A percentile compares a stretch with the other conserved stretches of the same genome.
Conservation (phyloP, 64 coral and sea anemone genomes). For the Pachyseris speciosa region DNA sequence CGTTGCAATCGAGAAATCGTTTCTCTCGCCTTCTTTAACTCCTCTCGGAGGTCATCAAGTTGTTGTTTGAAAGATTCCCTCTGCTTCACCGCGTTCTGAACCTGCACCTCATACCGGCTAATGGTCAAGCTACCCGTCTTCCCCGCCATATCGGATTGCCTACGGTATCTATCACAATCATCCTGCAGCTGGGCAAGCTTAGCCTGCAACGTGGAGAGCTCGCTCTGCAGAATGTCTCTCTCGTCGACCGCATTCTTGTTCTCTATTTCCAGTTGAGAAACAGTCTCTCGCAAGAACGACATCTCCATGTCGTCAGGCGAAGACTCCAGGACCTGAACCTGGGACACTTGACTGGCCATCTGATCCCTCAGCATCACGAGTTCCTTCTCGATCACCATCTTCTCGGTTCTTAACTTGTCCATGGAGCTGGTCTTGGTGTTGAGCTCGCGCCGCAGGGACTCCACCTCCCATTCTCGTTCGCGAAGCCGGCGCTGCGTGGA, state of each 20-base stretch:
- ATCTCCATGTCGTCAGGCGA: conserved; percentile 76
- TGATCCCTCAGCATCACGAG: conserved; percentile 67
- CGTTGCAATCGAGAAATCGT: conserved; percentile 57
- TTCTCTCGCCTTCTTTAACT: conserved; percentile 53
- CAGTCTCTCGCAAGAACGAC: conserved; percentile 62
- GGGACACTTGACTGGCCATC: conserved; percentile 55
- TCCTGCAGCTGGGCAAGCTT: conserved; percentile 54
- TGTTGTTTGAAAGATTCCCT: conserved; percentile 70
- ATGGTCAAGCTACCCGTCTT: conserved; percentile 81
- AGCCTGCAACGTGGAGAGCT: conserved; percentile 55
- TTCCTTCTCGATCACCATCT: conserved; percentile 78
- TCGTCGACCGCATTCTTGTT: conserved; percentile 71
- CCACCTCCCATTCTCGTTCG: conserved; percentile 83
- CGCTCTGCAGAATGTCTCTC: conserved; percentile 77
- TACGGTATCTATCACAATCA: conserved; percentile 78
- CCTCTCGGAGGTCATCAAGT: conserved; percentile 57
- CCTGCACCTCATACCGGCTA: conserved; percentile 80
- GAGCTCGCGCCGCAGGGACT: conserved; percentile 77
- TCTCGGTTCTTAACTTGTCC: conserved; percentile 78
- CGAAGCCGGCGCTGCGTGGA: conserved; percentile 45
- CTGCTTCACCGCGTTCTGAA: conserved; percentile 61
- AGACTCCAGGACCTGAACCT: conserved; percentile 76
- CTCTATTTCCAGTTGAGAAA: conserved; percentile 76
- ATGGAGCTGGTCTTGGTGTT: conserved; percentile 32
- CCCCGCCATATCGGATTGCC: conserved; percentile 57